Percentiles rank a stretch among this genome's conserved stretches.
These are phyloP conservation scores for Oxyteleia sp. DNA, from an alignment of 2,888 invertebrate species.

Conservation along the genomic window DNA sequence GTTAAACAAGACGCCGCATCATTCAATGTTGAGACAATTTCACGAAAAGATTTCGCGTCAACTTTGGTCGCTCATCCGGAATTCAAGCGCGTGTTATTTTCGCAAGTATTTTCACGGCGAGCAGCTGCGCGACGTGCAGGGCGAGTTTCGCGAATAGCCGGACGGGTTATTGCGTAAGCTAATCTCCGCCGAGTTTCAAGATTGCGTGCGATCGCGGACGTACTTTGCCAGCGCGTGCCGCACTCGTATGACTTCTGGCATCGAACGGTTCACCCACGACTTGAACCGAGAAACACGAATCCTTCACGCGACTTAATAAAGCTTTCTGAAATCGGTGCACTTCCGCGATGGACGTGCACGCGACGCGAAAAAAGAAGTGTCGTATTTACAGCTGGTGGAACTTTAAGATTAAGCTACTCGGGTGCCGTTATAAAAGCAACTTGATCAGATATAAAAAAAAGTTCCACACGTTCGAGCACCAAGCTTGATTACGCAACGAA, in stretches of 20 bases:
- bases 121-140: slow-evolving; percentile 30
- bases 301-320: slow-evolving; percentile 62
- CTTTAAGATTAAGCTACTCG: slow-evolving; percentile 73
- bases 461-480: slow-evolving; percentile 20
- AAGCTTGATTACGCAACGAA: neutral
- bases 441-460: slow-evolving; percentile 32
- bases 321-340: slow-evolving; percentile 59
- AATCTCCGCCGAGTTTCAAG: slow-evolving; percentile 50
- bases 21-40: slow-evolving; percentile 36
- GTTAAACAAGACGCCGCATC: slow-evolving; percentile 24
- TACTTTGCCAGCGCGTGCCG: slow-evolving; percentile 51
- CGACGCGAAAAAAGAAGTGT: slow-evolving; percentile 42
- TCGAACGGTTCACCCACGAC: slow-evolving; percentile 63
- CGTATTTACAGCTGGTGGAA: slow-evolving; percentile 19
- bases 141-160: slow-evolving; percentile 57
- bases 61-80: slow-evolving; percentile 47
- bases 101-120: slow-evolving; percentile 43
- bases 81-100: slow-evolving; percentile 44
- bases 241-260: slow-evolving; percentile 48
- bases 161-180: slow-evolving; percentile 57
- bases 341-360: slow-evolving; percentile 60
- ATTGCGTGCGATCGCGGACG: slow-evolving; percentile 60
- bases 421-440: slow-evolving; percentile 36
- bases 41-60: slow-evolving; percentile 16
- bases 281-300: slow-evolving; percentile 45